These are phyloP conservation scores for Tangara arthus DNA, from an alignment of 2,797 vertebrate species.

Conservation along the genomic window DNA sequence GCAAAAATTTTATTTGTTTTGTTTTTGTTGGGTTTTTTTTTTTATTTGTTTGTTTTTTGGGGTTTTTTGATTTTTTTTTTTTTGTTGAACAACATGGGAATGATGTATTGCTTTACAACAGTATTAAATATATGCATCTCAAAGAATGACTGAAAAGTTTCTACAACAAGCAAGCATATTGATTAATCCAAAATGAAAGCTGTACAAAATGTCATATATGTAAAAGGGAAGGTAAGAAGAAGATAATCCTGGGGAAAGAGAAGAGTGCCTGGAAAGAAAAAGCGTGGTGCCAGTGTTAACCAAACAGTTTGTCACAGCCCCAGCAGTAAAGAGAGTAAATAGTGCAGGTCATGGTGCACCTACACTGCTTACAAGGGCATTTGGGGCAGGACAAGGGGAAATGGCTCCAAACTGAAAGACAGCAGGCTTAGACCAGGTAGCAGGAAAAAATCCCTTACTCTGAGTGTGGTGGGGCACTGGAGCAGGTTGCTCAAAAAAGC, in stretches of 20 bases:
- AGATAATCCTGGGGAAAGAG: not conserved
- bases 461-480: no score
- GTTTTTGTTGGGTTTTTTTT: no score
- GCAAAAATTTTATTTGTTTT: not conserved
- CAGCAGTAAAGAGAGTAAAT: not conserved
- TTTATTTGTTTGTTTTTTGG: not conserved
- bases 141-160: not conserved
- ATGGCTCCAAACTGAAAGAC: not conserved
- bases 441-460: not conserved
- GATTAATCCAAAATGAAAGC: not conserved
- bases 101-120: not conserved
- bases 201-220: not conserved
- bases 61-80: not conserved
- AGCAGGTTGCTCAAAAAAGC: not conserved
- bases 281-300: not conserved
- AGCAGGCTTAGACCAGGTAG: not conserved
- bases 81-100: not conserved
- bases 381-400: not conserved
- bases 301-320: not conserved
- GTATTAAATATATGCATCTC: not conserved
- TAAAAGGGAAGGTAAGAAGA: not conserved
- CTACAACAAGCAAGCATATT: not conserved
- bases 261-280: not conserved
- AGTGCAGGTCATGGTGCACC: not conserved
- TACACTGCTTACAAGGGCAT: not conserved